Evolutionary conservation across 2,797 vertebrate species (phyloP).

Genomic region (Bradypodion ventrale): DNA sequence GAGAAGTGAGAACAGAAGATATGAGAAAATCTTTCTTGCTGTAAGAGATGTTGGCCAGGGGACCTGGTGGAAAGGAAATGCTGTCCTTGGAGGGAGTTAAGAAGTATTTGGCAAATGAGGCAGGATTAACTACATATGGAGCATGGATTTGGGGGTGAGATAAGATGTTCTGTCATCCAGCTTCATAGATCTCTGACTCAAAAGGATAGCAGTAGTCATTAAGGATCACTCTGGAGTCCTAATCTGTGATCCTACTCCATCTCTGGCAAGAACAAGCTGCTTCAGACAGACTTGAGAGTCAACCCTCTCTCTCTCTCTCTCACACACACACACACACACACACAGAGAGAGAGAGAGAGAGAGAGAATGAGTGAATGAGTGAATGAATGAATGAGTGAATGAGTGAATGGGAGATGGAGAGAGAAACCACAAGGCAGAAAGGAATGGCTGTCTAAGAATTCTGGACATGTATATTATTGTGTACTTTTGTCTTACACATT

Average conservation of each 20-base stretch:
- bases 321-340: no score
- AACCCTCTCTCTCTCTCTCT: no score
- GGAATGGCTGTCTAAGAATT: background rate
- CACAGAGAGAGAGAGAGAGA: no score
- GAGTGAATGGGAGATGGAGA: no score
- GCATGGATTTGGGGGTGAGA: background rate
- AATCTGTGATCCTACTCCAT: slow-evolving; percentile 5
- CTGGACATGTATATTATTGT: no score
- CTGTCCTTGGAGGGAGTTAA: background rate
- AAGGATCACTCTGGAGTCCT: slow-evolving; percentile 10
- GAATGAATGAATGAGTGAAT: no score
- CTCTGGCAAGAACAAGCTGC: background rate
- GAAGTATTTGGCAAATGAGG: background rate
- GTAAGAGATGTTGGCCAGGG: background rate
- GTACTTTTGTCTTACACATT: background rate
- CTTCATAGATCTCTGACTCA: slow-evolving; percentile 9
- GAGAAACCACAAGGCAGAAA: background rate
- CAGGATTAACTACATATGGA: background rate
- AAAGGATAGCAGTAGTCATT: background rate
- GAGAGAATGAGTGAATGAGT: no score
- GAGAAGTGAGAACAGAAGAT: background rate
- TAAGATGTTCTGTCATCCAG: background rate
- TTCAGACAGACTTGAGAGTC: background rate
- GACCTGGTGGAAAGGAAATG: background rate
- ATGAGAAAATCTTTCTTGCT: background rate